Percentiles rank a stretch among this genome's conserved stretches.
Conservation (phyloP, 2,888 invertebrate genomes). For the Conchocele bisecta region DNA sequence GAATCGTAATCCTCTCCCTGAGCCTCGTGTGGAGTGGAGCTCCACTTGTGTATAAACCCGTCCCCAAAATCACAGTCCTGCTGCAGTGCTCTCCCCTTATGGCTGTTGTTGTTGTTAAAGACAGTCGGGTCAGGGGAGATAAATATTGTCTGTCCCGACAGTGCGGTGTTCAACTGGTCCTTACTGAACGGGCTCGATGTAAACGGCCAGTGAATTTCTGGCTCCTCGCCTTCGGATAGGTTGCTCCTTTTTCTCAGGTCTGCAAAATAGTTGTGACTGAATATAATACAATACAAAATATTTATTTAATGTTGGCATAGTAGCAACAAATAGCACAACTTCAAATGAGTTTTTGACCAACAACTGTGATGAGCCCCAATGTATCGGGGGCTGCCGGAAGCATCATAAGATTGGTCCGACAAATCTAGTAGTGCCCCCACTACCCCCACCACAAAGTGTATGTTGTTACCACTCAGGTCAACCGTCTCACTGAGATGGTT, state of each 20-base stretch:
- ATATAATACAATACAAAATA: no score
- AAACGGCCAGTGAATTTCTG: conserved; percentile 65
- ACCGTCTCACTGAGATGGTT: no score
- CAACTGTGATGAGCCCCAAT: background rate
- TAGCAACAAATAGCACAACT: no score
- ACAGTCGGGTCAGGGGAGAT: conserved; percentile 58
- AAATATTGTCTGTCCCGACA: conserved; percentile 63
- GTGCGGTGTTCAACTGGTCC: conserved; percentile 44
- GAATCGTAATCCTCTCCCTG: conserved; percentile 52
- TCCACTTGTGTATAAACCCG: conserved; percentile 70
- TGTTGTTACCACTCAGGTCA: no score
- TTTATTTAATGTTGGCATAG: no score
- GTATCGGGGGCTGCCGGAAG: background rate
- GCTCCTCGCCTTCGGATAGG: conserved; percentile 67
- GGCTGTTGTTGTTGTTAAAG: conserved; percentile 66
- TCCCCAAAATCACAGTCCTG: conserved; percentile 73
- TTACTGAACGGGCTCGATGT: conserved; percentile 59
- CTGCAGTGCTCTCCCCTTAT: conserved; percentile 46
- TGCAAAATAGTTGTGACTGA: conserved; percentile 46
- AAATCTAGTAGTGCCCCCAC: no score
- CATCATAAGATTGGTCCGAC: no score
- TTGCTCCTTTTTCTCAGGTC: conserved; percentile 65
- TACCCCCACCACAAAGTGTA: no score
- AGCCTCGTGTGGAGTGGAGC: conserved; percentile 3
- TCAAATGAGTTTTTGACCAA: no score